Base-by-base conservation (phyloP, 2,113 vertebrate species). In the Dolichallabes microphthalmus region DNA sequence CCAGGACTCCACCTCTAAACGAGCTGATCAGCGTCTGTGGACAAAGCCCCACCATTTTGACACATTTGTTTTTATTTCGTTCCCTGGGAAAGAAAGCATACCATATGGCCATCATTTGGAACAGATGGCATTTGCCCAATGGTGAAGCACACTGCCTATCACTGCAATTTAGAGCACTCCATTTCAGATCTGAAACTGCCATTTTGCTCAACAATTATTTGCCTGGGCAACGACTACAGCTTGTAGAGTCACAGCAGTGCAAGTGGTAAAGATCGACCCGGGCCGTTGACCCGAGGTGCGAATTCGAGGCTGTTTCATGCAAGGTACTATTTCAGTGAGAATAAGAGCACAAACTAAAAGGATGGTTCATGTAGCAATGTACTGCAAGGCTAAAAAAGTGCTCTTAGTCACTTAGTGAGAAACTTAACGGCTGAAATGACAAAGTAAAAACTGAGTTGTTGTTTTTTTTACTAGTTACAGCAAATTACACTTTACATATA, bases 101-200 rank as follows among this genome's bases (percentile, higher is more conserved):
- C 94, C 95, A 96, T 96, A 96, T 96, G 95, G 94, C 94, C 90
- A 94, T 90, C 89, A 94, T 93, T 87, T 91, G 92, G 92, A 96
- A 93, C 95, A 96, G 96, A 96, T 96, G 95, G 93, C 94, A 92
- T 94, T 95, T 96, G 94, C 95, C 95, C 95, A 96, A 93, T 93
- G 94, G 94, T 92, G 93, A 96, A 95, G 90, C 91, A 88, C 90
- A 90, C 90, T 91, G 93, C 93, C 93, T 93, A 94, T 93, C 91
- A 91, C 90, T 58, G 92, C 94, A 93, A 92, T 93, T 93, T 94
- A 94, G 94, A 93, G 92, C 93, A 92, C 89, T 79, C 90, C 90
- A 93, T 92, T 92, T 92, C 91, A 91, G 92, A 90, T 88, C 91
- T 90, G 90, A 90, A 92, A 93, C 92, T 92, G 92, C 92, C 92